Evolutionary conservation across 2,888 invertebrate species (phyloP), one percentile per base, ranked within the genome.

Genomic region (Eupithecia insigniata): DNA sequence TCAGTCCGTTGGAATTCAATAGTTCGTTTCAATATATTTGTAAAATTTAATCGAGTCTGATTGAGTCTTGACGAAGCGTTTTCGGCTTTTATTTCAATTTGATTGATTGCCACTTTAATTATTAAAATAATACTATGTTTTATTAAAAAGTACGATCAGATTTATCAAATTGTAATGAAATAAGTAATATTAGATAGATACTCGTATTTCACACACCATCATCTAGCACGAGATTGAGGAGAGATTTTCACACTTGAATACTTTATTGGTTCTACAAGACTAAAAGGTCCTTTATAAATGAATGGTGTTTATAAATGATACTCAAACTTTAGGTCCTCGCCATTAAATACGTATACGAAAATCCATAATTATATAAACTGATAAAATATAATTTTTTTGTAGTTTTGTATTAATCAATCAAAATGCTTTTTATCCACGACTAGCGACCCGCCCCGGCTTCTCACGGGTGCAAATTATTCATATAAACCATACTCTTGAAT

Each of bases 21-120:
- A 66, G 61, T 61, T 66, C 34, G 66, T 69, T 72, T 66, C 68
- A 46, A 34, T 64, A 28, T 61, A 26, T 66, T 51, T n/a, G 34
- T 62, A 62, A 34, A 3, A 61, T 62, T 34, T 34, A 62, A 62
- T 62, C 61, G 8, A 12, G 32, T 62, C 61, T 62, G 61, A 62
- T 62, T 30, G 8, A 60, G 60, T 16, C 16, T 60, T 62, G 34
- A 34, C n/a, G 61, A 34, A 34, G 32, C 34, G 32, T 30, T 61
- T 60, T 61, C 61, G 10, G 18, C 61, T 7, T 61, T 18, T 61
- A 61, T 16, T 32, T 61, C 30, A 10, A 8, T 61, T 32, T n/a
- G 10, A 61, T 61, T 61, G 18, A 32, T 10, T 51, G 10, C 10
- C 18, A 8, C n/a, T n/a, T 2, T n/a, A 18, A 51, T 22, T 22